A percentile compares a stretch with the other conserved stretches of the same genome.
phyloP scores from a whole-genome alignment of 2,888 invertebrate genomes.

The Balanococcus diminutus region DNA sequence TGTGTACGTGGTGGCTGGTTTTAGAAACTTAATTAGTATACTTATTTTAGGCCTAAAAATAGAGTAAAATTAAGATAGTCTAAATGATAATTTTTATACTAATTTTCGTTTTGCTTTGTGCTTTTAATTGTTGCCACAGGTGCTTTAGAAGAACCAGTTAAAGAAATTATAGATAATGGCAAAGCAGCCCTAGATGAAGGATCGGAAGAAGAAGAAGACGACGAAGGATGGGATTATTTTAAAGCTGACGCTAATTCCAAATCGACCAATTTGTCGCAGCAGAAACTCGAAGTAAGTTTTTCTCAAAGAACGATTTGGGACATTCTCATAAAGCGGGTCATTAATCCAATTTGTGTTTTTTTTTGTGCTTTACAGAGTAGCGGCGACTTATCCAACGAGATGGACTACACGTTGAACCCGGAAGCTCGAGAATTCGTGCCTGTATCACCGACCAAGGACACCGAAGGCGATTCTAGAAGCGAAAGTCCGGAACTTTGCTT shows the following conservation, averaged over 20 bases:
- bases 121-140: background rate
- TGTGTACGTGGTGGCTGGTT: background rate
- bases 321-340: background rate
- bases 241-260: slow-evolving; percentile 30
- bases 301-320: background rate
- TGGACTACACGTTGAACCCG: slow-evolving; percentile 79
- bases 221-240: slow-evolving; percentile 46
- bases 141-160: background rate
- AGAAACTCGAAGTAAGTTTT: slow-evolving; percentile 18
- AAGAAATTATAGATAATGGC: background rate
- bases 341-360: no score
- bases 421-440: slow-evolving; percentile 86
- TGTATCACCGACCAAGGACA: slow-evolving; percentile 63
- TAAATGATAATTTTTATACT: background rate
- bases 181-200: slow-evolving; percentile 41
- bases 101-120: background rate
- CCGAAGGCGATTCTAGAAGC: background rate
- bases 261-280: background rate
- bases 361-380: background rate
- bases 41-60: no score
- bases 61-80: background rate
- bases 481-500: background rate
- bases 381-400: slow-evolving; percentile 65
- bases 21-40: background rate
- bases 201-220: slow-evolving; percentile 49